Percentiles rank a stretch among this genome's conserved stretches.
Conservation (phyloP, 2,888 invertebrate species). For the Drosophila kanekoi region DNA sequence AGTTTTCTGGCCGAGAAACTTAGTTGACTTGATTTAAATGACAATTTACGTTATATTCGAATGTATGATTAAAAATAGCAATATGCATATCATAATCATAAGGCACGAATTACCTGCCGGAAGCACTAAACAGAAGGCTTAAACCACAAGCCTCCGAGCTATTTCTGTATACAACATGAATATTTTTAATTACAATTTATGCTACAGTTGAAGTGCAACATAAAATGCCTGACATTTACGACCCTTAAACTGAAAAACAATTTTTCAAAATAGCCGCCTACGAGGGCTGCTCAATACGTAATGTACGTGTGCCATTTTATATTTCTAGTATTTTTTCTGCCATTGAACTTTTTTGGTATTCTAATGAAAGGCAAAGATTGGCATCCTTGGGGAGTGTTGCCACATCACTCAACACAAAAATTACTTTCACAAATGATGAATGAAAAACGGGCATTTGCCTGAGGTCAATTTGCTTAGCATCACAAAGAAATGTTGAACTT, state of each 20-base stretch:
- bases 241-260: conserved; percentile 32
- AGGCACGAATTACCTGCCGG: conserved; percentile 65
- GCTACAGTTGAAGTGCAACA: conserved; percentile 20
- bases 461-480: neutral
- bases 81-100: conserved; percentile 65
- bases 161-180: conserved; percentile 24
- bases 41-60: conserved; percentile 66
- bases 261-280: neutral
- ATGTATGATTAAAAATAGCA: conserved; percentile 57
- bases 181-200: conserved; percentile 20
- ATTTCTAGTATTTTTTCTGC: neutral
- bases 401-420: too few species aligned
- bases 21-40: conserved; percentile 65
- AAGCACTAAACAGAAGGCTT: conserved; percentile 59
- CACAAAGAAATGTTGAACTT: conserved; percentile 6
- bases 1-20: conserved; percentile 36
- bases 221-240: conserved; percentile 49
- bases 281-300: conserved; percentile 28
- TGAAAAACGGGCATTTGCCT: neutral
- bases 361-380: neutral
- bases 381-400: neutral
- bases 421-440: too few species aligned
- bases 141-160: conserved; percentile 41
- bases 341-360: neutral
- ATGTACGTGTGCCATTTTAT: neutral